A percentile compares a stretch with the other conserved stretches of the same genome.
phyloP scores from a whole-genome alignment of 2,888 invertebrate genomes.

The Sarcophaga caerulescens region DNA sequence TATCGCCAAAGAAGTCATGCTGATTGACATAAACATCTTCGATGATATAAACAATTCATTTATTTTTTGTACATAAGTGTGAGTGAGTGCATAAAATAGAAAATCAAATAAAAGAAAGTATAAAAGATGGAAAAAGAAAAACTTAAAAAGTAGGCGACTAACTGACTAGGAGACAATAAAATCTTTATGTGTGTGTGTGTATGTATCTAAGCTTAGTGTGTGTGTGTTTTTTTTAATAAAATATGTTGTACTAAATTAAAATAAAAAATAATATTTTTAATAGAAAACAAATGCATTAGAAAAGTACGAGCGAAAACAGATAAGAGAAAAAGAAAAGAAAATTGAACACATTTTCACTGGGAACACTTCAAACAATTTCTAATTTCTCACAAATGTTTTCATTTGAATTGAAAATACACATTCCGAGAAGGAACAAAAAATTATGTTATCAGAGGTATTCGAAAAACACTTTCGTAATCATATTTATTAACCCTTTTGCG shows the following conservation, averaged over 20 bases:
- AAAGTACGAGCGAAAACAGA: neutral
- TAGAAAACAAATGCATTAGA: conserved; percentile 21
- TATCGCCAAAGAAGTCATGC: conserved; percentile 46
- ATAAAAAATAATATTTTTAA: conserved; percentile 33
- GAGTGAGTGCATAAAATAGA: neutral
- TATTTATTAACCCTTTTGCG: too few species aligned
- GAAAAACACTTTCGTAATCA: too few species aligned
- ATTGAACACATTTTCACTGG: too few species aligned
- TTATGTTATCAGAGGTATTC: too few species aligned
- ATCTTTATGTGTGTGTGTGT: neutral
- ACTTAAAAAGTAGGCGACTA: conserved; percentile 36
- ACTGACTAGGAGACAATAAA: conserved; percentile 43
- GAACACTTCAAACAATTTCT: too few species aligned
- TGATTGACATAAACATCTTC: conserved; percentile 60
- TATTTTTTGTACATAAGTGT: neutral
- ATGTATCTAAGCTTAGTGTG: neutral
- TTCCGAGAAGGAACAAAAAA: too few species aligned
- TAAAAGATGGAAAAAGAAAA: neutral
- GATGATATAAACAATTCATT: neutral
- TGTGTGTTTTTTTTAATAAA: too few species aligned
- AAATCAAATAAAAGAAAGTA: neutral
- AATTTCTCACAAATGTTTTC: too few species aligned
- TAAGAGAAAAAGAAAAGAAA: too few species aligned
- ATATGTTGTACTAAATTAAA: neutral
- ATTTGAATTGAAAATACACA: too few species aligned